Base-by-base conservation (phyloP, 2,888 invertebrate genomes). In the Limenitis camilla region DNA sequence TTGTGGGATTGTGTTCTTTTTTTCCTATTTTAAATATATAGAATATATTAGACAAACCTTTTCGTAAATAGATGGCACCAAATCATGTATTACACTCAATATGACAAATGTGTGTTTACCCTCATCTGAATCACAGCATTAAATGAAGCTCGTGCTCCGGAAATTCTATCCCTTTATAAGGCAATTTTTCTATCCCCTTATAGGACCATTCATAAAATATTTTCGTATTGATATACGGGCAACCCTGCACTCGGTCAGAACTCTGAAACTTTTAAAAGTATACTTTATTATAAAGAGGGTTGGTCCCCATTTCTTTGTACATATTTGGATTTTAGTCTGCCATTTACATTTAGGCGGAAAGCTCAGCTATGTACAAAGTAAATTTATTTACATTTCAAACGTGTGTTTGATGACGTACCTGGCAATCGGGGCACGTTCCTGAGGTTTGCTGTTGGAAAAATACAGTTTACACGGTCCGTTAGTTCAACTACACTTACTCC, bases 311-410 rank as follows among this genome's bases (percentile, higher is more conserved):
- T 53, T 44, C 28, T 28, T 52, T 29, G 30, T 35, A 27, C n/a
- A 32, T 33, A 32, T 40, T 30, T 40, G 29, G 48, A 44, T 43
- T 40, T 40, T 40, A 10, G 7, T 49, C 27, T 44, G 19, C 35
- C 30, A 53, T 35, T 43, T 49, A 41, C 44, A 49, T 49, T 48
- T 48, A 42, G 40, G 44, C 35, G 36, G 36, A 40, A 40, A 49
- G 40, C 48, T 44, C 35, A 44, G 49, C 30, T 44, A 40, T 45
- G 49, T 53, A 53, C 43, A 44, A 40, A 48, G 52, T 54, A 44
- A 40, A 49, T 53, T 39, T 52, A 58, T 58, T 55, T 50, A 58
- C 58, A 52, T 52, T 46, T 55, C 39, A 35, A 52, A 53, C 44
- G 46, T 46, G 33, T 47, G 49, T 49, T 35, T 51, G 51, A 50